Percentiles rank a stretch among this genome's conserved stretches.
Conservation (phyloP, 2,888 invertebrate species). For the Dolichopus griseipennis region DNA sequence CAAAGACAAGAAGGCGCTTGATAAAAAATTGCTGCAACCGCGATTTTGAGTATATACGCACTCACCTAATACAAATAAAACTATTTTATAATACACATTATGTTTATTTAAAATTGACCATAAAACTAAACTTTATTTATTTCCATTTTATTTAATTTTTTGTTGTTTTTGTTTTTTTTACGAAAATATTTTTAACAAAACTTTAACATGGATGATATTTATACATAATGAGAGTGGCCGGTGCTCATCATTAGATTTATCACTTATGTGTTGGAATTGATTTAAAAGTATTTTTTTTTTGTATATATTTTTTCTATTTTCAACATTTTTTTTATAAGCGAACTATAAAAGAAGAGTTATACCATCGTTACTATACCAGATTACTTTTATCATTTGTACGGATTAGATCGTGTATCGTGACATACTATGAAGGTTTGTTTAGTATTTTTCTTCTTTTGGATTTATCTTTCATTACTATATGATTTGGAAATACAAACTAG, state of each 20-base stretch:
- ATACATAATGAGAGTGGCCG: background rate
- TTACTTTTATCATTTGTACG: constrained; percentile 1
- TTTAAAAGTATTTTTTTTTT: background rate
- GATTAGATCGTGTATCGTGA: background rate
- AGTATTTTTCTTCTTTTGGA: background rate
- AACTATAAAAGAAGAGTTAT: background rate
- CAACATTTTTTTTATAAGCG: background rate
- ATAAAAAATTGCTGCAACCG: background rate
- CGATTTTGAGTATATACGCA: background rate
- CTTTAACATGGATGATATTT: background rate
- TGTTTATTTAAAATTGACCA: background rate
- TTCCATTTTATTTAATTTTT: background rate
- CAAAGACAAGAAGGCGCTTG: background rate
- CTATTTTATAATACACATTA: background rate
- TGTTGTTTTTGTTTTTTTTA: background rate
- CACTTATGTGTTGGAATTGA: background rate
- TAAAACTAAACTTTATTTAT: background rate
- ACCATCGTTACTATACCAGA: background rate
- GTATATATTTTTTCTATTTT: background rate
- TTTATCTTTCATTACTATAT: background rate
- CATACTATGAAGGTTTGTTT: constrained; percentile 1
- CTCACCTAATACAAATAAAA: background rate
- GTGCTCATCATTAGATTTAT: constrained; percentile 6
- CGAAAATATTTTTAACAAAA: background rate
- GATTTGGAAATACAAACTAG: too few species aligned